These are phyloP conservation scores for Boloria selene DNA, from an alignment of 2,888 invertebrate species.

Conservation along the genomic window DNA sequence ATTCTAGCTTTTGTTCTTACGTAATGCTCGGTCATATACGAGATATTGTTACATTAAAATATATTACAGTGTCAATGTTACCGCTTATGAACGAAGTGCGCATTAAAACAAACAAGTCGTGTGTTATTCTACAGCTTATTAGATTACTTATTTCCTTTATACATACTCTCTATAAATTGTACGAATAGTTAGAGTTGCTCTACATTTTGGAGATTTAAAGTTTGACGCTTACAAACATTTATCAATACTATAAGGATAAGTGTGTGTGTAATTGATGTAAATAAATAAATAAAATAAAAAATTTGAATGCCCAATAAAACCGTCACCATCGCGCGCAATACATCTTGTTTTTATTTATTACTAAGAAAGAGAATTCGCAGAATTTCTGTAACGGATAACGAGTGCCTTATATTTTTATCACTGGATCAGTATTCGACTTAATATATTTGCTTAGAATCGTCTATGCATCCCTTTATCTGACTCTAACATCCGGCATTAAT, in stretches of 20 bases:
- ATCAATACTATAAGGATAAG: no score
- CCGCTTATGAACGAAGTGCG: slow-evolving; percentile 8
- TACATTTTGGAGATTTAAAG: slow-evolving; percentile 16
- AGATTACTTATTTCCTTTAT: slow-evolving; percentile 6
- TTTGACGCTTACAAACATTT: no score
- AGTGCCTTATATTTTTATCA: slow-evolving; percentile 33
- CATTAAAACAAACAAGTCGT: background rate
- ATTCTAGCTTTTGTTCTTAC: slow-evolving; percentile 64
- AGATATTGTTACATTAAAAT: slow-evolving; percentile 44
- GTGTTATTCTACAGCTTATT: slow-evolving; percentile 3
- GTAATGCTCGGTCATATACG: slow-evolving; percentile 48
- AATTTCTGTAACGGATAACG: slow-evolving; percentile 27
- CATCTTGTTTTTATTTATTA: slow-evolving; percentile 37
- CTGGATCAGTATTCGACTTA: slow-evolving; percentile 25
- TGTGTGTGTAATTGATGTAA: slow-evolving; percentile 2
- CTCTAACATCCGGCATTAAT: slow-evolving; percentile 70
- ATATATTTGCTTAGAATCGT: slow-evolving; percentile 28
- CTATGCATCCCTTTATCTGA: slow-evolving; percentile 64
- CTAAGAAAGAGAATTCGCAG: slow-evolving; percentile 38
- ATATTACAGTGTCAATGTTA: slow-evolving; percentile 27
- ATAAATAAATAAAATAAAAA: slow-evolving; percentile 36
- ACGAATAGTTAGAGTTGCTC: background rate
- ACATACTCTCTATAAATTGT: slow-evolving; percentile 8
- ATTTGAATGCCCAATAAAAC: slow-evolving; percentile 31
- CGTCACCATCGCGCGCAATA: slow-evolving; percentile 17